Base-by-base conservation (phyloP, 2,113 vertebrate species). In the Lepisosteus oculatus region DNA sequence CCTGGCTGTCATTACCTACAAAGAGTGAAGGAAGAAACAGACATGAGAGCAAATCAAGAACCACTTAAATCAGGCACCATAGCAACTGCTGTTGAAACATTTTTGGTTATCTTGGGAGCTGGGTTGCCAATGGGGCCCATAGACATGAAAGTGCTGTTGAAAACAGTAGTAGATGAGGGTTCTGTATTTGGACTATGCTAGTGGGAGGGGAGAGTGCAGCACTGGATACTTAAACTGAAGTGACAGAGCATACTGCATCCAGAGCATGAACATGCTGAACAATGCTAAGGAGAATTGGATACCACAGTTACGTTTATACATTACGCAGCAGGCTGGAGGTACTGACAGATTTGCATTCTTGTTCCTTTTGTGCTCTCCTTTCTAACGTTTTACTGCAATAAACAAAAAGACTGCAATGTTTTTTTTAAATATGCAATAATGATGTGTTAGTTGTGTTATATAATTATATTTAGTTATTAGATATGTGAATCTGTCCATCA, bases 241-340 rank as follows among this genome's bases (percentile, higher is more conserved):
- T 44, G 17, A 73, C 8, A 55, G 72, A 59, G 61, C 63, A 77
- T 12, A 59, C 63, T 66, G 13, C 75, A 43, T 29, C 14, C 14
- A 43, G 54, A 70, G 79, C 71, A 54, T 61, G 57, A 69, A 71
- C 59, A 42, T 63, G 59, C 79, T 78, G 72, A 78, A 77, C 74
- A 75, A 93, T 90, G 91, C 84, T 89, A 59, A 87, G 79, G 72
- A 80, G 82, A 80, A 78, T 92, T 78, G 90, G 90, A 12, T 90
- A 82, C 61, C 83, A 80, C 65, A 88, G 86, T 59, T 86, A 85
- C 68, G 72, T 86, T 83, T 90, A 83, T 87, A 85, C 78, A 75
- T 68, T 90, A 29, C 80, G 78, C 79, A 66, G 72, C 78, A 84
- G 74, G 64, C 73, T 81, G 45, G 78, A 89, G 89, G 89, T 91